Evolutionary conservation across 2,113 vertebrate genomes (phyloP), one percentile per base, ranked within the genome.

Genomic region (Dendrocopos noguchii): DNA sequence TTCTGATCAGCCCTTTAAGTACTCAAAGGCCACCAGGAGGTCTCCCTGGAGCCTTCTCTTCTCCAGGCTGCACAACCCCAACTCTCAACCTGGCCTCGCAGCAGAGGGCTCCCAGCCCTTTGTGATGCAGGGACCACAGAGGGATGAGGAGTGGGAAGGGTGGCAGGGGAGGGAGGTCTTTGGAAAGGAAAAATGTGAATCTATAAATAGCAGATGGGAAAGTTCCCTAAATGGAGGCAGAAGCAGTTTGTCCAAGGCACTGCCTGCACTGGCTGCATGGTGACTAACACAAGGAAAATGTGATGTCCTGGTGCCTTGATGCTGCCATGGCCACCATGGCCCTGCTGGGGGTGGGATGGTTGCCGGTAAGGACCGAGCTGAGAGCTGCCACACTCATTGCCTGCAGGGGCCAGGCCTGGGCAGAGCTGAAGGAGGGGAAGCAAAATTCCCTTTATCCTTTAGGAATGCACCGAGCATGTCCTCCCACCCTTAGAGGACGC

Each of bases 261-360:
- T 0, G 2, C 42, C 46, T 28, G 61, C 60, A 7, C 52, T 0
- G 4, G 52, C 59, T 70, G 28, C 25, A 4, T 1, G 1, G 67
- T 87, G 92, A 63, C 57, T 79, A 52, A 60, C 5, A 31, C 52
- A 27, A 0, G 0, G 84, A 57, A 64, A 90, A 83, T 65, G 67
- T 10, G 67, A 46, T 72, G 29, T 46, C 5, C 27, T 1, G 1
- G 39, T 31, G 39, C 47, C 12, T 21, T 12, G 9, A 3, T 12
- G 61, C 70, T 93, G 66, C 59, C 7, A 27, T 52, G 50, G 56
- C 46, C 67, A 39, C 66, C 44, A 46, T 1, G 1, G 68, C 59
- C 29, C 28, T 25, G 28, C 55, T 39, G n/a, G 11, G 50, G 50
- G 22, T 22, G 70, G 53, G 2, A 0, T 4, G 1, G 60, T 66